These are phyloP conservation scores for Drosophila putrida DNA, from an alignment of 2,888 invertebrate genomes.

Conservation along the genomic window DNA sequence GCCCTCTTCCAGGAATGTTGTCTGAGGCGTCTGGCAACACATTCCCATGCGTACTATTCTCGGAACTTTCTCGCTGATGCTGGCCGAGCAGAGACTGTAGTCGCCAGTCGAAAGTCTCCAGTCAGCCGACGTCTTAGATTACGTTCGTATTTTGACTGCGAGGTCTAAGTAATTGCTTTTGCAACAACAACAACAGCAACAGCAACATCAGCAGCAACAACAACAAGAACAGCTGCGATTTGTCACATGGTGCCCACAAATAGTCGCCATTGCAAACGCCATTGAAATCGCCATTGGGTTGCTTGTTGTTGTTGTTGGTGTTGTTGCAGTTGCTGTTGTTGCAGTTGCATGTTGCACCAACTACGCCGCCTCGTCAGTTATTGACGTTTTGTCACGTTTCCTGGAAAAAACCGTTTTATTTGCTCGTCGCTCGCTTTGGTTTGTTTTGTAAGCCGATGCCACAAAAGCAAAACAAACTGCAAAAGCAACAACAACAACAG, in stretches of 20 bases:
- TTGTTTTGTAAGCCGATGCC: conserved; percentile 78
- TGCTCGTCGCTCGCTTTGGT: conserved; percentile 71
- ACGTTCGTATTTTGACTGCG: conserved; percentile 63
- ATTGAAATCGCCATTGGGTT: conserved; percentile 42
- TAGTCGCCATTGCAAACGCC: conserved; percentile 51
- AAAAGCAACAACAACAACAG: conserved; percentile 31
- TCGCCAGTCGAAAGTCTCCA: conserved; percentile 2
- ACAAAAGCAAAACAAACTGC: conserved; percentile 63
- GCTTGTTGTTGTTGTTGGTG: conserved; percentile 16
- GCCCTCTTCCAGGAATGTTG: conserved; percentile 71
- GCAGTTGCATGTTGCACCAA: conserved; percentile 36
- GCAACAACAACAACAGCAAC: conserved; percentile 47
- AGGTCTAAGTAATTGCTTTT: conserved; percentile 67
- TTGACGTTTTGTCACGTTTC: conserved; percentile 84
- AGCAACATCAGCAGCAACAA: conserved; percentile 23
- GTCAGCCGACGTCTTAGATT: conserved; percentile 64
- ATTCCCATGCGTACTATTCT: conserved; percentile 51
- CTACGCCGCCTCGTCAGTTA: conserved; percentile 56
- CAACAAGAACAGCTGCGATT: conserved; percentile 49
- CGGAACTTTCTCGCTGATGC: conserved; percentile 54
- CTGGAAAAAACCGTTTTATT: conserved; percentile 81
- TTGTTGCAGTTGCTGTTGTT: conserved; percentile 5
- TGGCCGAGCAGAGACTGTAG: conserved; percentile 16
- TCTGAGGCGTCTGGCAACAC: conserved; percentile 58
- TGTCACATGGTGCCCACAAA: conserved; percentile 62